phyloP scores from a whole-genome alignment of 2,888 invertebrate species.

The Lasioglossum marginatum region DNA sequence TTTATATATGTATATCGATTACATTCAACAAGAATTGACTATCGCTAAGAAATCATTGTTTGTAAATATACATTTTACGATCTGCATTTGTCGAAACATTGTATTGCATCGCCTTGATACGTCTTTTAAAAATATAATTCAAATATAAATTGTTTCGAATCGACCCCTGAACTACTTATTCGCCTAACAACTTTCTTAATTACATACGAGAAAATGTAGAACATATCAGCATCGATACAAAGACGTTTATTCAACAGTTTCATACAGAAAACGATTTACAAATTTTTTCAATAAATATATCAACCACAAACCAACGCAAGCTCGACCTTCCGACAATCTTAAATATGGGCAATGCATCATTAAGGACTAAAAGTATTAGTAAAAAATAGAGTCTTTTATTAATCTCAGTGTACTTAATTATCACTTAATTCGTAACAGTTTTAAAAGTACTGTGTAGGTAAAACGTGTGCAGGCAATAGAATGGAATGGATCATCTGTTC shows the following conservation, averaged over 20 bases:
- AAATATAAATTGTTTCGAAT: constrained; percentile 56
- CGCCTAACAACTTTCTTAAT: not conserved
- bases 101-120: constrained; percentile 54
- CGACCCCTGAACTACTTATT: not conserved
- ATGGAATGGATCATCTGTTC: constrained; percentile 38
- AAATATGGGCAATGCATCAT: not conserved
- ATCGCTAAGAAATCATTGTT: constrained; percentile 40
- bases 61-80: constrained; percentile 61
- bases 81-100: constrained; percentile 45
- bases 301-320: constrained; percentile 19
- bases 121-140: constrained; percentile 47
- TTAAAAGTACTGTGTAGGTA: constrained; percentile 8
- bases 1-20: constrained; percentile 42
- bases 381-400: constrained; percentile 48
- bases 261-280: constrained; percentile 27
- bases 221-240: constrained; percentile 24
- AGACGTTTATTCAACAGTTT: constrained; percentile 60
- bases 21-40: constrained; percentile 27
- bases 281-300: constrained; percentile 26
- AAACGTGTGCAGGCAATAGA: constrained; percentile 25
- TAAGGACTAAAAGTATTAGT: constrained; percentile 38
- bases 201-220: not conserved
- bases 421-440: constrained; percentile 28
- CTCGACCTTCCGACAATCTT: constrained; percentile 3
- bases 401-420: constrained; percentile 23